These are phyloP conservation scores for Rhynchotus rufescens DNA, from an alignment of 2,797 vertebrate genomes.

Conservation along the genomic window DNA sequence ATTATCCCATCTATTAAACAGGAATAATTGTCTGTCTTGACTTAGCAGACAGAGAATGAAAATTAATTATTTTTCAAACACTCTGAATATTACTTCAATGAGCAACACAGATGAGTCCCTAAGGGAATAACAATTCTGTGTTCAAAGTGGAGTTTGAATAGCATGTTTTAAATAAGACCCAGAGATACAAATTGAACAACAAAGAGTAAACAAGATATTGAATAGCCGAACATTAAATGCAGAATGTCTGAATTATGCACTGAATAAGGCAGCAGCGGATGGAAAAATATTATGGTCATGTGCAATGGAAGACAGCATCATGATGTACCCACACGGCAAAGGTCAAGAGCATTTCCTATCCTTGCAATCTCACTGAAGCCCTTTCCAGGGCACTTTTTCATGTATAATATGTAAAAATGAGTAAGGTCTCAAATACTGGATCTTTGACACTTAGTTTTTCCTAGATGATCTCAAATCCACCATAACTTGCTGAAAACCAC, in stretches of 20 bases:
- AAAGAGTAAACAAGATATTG: neutral
- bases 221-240: neutral
- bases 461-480: neutral
- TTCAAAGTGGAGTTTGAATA: constrained; percentile 18
- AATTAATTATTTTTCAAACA: neutral
- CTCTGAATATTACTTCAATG: neutral
- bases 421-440: neutral
- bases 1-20: neutral
- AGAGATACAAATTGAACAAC: neutral
- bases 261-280: neutral
- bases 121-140: neutral
- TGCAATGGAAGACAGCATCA: neutral
- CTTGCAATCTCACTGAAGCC: neutral
- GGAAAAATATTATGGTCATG: neutral
- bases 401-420: accelerated
- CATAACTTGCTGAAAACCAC: neutral
- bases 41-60: neutral
- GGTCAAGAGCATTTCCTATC: neutral
- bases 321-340: neutral
- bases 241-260: neutral
- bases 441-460: neutral
- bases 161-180: constrained; percentile 20
- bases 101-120: neutral
- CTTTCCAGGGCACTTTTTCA: neutral
- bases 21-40: neutral